A percentile compares a stretch with the other conserved stretches of the same genome.
phyloP scores from a whole-genome alignment of 2,113 vertebrate genomes.

The Pangasianodon hypophthalmus region DNA sequence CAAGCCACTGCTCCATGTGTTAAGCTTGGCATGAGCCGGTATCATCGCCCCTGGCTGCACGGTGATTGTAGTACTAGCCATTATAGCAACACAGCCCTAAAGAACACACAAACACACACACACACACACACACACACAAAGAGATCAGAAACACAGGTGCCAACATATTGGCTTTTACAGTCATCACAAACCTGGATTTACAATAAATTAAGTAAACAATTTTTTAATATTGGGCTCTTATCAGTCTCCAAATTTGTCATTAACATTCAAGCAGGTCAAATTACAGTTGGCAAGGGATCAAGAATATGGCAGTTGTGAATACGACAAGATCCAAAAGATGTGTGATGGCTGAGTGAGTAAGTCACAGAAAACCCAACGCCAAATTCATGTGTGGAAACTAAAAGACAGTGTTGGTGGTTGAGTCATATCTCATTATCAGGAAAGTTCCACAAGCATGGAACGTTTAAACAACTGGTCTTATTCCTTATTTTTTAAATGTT shows the following conservation, averaged over 20 bases:
- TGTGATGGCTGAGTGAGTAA: neutral
- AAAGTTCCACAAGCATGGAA: neutral
- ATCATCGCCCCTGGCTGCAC: conserved; percentile 28
- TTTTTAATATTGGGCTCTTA: neutral
- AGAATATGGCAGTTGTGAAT: neutral
- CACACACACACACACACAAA: neutral
- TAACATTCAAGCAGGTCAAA: neutral
- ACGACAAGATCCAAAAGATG: neutral
- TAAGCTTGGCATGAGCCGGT: neutral
- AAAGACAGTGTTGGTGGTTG: neutral
- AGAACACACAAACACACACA: neutral
- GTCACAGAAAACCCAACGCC: neutral
- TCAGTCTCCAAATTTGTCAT: neutral
- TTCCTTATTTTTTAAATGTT: neutral
- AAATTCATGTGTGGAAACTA: neutral
- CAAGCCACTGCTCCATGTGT: conserved; percentile 41
- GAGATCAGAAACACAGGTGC: neutral
- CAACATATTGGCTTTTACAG: neutral
- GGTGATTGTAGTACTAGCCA: conserved; percentile 22
- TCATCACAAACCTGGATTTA: neutral
- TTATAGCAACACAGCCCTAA: neutral
- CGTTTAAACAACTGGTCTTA: neutral
- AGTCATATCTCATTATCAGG: neutral
- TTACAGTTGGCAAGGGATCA: neutral
- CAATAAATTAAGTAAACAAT: neutral